Conservation (phyloP, 2,797 vertebrate genomes). For the Notoglanidium macrostoma region DNA sequence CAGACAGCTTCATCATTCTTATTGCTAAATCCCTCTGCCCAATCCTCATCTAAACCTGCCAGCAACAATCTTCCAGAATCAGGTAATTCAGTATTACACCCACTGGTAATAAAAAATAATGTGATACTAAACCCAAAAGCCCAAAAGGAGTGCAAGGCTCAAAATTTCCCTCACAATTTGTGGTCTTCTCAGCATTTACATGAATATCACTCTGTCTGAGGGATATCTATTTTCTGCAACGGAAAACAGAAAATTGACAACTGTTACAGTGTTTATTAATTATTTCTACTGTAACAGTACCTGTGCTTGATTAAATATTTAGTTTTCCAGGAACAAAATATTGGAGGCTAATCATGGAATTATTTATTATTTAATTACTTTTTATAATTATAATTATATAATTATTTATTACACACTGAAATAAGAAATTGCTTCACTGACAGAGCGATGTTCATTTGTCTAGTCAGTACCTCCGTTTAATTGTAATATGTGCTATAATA, state of each 20-base stretch:
- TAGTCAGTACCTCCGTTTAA: not conserved
- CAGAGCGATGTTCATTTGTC: not conserved
- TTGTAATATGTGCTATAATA: not conserved
- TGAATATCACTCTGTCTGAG: not conserved
- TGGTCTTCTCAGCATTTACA: slow-evolving; percentile 22
- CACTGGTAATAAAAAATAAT: slow-evolving; percentile 48
- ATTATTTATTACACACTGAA: not conserved
- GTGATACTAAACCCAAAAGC: slow-evolving; percentile 28
- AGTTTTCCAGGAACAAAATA: not conserved
- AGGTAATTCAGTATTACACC: slow-evolving; percentile 51
- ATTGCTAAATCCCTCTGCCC: slow-evolving; percentile 40
- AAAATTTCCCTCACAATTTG: slow-evolving; percentile 13
- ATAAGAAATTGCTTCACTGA: not conserved
- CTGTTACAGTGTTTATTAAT: not conserved
- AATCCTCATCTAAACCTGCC: slow-evolving; percentile 45
- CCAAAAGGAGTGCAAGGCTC: slow-evolving; percentile 23
- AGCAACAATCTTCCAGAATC: slow-evolving; percentile 49
- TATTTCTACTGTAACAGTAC: not conserved
- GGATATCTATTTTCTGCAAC: not conserved
- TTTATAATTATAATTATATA: no score
- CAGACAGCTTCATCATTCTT: slow-evolving; percentile 51
- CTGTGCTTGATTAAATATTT: slow-evolving; percentile 14
- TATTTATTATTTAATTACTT: no score
- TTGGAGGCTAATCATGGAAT: not conserved
- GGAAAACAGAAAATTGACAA: not conserved